phyloP scores from a whole-genome alignment of 2,113 vertebrate species.

The Gavialis gangeticus region DNA sequence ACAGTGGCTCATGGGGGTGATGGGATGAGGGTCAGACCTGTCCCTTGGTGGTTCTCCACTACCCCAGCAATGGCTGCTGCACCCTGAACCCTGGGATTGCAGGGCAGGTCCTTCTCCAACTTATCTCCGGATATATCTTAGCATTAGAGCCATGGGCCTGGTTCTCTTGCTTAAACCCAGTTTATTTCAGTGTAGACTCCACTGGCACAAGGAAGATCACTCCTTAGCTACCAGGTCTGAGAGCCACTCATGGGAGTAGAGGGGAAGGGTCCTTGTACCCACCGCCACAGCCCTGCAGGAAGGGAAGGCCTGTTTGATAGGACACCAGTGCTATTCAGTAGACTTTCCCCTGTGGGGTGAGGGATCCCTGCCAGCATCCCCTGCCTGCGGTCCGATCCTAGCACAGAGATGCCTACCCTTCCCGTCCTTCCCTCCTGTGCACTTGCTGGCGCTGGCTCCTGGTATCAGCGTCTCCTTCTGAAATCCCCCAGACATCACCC shows the following conservation, averaged over 20 bases:
- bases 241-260: background rate
- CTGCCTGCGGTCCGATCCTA: background rate
- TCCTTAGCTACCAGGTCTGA: no score
- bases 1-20: background rate
- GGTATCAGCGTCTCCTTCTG: background rate
- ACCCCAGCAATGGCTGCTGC: background rate
- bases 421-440: background rate
- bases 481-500: constrained; percentile 77
- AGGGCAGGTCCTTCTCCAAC: background rate
- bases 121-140: background rate
- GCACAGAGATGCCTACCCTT: background rate
- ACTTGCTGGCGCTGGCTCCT: background rate
- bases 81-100: background rate
- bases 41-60: background rate
- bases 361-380: background rate
- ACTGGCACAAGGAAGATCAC: background rate
- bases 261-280: background rate
- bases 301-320: background rate
- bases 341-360: background rate
- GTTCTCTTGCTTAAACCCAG: background rate
- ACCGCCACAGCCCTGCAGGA: background rate
- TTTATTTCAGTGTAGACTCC: background rate
- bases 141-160: background rate
- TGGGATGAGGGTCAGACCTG: background rate
- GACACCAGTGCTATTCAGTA: background rate